Base-by-base conservation (phyloP, 2,113 vertebrate genomes). In the Aptenodytes forsteri region DNA sequence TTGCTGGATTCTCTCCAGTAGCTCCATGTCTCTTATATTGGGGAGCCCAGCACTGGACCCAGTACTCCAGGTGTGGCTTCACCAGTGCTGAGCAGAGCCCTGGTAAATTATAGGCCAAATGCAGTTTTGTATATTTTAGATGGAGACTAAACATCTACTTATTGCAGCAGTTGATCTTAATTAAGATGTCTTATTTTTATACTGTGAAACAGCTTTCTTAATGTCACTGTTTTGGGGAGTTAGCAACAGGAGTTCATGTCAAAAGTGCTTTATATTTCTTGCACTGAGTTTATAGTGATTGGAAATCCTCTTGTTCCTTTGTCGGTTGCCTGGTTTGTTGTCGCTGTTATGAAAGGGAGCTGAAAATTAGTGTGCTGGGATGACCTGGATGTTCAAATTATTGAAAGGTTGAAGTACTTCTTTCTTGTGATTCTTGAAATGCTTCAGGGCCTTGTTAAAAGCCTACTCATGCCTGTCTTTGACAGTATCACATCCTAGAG, bases 221-320 rank as follows among this genome's bases (percentile, higher is more conserved):
- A 42, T 30, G 22, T 29, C 23, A 13, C 10, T 66, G 0, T 83
- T 86, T 59, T 34, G 64, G 34, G 77, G 42, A 79, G 59, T 6
- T 79, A 46, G 17, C 34, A 27, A 13, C 16, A 16, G 36, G 40
- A 83, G 42, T 64, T 75, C 19, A 15, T 6, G 9, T 58, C 52
- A 25, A 6, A 95, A 94, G 52, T 64, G 23, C n/a, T 85, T 88
- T 34, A 16, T 64, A 44, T n/a, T 50, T 3, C n/a, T 82, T 76
- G 66, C 12, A 5, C 47, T 27, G 49, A 0, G 0, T n/a, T 50
- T 76, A 0, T 16, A 59, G 61, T 30, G 73, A 16, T 19, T 76
- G 30, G n/a, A 90, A 78, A 72, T 36, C 26, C 38, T 84, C 21
- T 55, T 71, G 40, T 65, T 85, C 26, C 20, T 83, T 69, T 66